These are phyloP conservation scores for Crepidodera aurea DNA, from an alignment of 2,888 invertebrate species.

Conservation along the genomic window DNA sequence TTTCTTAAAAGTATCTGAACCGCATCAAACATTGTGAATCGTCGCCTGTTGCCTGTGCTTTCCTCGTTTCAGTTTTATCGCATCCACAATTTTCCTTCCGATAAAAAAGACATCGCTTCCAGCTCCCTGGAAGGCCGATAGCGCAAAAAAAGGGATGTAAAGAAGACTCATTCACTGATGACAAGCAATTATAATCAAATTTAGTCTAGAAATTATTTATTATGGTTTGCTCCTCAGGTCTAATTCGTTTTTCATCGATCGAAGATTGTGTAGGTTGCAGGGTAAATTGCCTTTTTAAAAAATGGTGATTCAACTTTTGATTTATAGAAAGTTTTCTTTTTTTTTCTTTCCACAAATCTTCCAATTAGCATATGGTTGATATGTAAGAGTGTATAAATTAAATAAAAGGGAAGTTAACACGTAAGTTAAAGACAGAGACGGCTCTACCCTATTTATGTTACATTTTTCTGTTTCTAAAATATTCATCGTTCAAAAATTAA, in stretches of 20 bases:
- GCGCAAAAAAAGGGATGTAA: conserved; percentile 13
- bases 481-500: too few relatives aligned
- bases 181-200: conserved; percentile 29
- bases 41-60: conserved; percentile 22
- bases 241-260: conserved; percentile 26
- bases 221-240: conserved; percentile 14
- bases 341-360: neutral
- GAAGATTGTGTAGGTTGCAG: neutral
- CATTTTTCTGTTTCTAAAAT: too few relatives aligned
- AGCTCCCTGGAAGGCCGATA: neutral
- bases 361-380: conserved; percentile 1
- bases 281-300: conserved; percentile 5
- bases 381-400: neutral
- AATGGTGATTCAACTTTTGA: conserved; percentile 8
- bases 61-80: conserved; percentile 11
- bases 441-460: too few relatives aligned
- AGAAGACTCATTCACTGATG: conserved; percentile 18
- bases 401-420: neutral
- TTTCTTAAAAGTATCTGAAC: neutral
- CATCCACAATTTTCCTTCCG: neutral
- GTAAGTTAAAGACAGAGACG: too few relatives aligned
- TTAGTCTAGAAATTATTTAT: conserved; percentile 24
- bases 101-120: conserved; percentile 5
- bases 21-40: conserved; percentile 2
- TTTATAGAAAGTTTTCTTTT: neutral